A percentile compares a stretch with the other conserved stretches of the same genome.
phyloP scores from a whole-genome alignment of 1,140 invertebrate species.

The Macrocentrus cingulum region DNA sequence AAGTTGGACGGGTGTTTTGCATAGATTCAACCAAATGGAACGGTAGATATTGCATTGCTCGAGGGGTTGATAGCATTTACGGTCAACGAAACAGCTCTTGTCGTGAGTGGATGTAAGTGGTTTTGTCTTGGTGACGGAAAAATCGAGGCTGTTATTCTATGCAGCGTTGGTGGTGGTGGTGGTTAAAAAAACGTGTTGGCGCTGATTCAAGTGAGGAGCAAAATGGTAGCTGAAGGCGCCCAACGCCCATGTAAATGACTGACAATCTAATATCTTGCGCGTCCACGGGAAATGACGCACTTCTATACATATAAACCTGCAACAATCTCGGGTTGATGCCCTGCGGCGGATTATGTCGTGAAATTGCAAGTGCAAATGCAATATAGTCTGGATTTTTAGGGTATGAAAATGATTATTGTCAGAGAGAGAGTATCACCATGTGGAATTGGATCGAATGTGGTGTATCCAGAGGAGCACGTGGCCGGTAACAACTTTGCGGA shows the following conservation, averaged over 20 bases:
- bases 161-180: background rate
- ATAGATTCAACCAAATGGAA: too few species aligned
- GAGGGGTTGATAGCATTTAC: background rate
- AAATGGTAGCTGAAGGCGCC: slow-evolving; percentile 43
- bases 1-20: too few species aligned
- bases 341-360: slow-evolving; percentile 15
- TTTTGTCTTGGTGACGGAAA: slow-evolving; percentile 27
- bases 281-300: slow-evolving; percentile 29
- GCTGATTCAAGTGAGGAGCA: slow-evolving; percentile 42
- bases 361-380: slow-evolving; percentile 13
- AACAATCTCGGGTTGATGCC: background rate
- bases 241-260: slow-evolving; percentile 37
- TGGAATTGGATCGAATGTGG: slow-evolving; percentile 11
- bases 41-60: background rate
- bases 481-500: slow-evolving; percentile 43
- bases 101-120: slow-evolving; percentile 31
- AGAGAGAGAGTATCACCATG: background rate
- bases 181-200: slow-evolving; percentile 23
- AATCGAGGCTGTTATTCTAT: slow-evolving; percentile 27
- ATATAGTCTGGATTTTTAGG: too few species aligned
- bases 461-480: slow-evolving; percentile 4
- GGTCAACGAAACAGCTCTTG: slow-evolving; percentile 3
- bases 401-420: background rate
- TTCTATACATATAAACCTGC: background rate
- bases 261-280: slow-evolving; percentile 44